phyloP scores from a whole-genome alignment of 1,140 invertebrate genomes.

The Pseudomyrmex concolor region DNA sequence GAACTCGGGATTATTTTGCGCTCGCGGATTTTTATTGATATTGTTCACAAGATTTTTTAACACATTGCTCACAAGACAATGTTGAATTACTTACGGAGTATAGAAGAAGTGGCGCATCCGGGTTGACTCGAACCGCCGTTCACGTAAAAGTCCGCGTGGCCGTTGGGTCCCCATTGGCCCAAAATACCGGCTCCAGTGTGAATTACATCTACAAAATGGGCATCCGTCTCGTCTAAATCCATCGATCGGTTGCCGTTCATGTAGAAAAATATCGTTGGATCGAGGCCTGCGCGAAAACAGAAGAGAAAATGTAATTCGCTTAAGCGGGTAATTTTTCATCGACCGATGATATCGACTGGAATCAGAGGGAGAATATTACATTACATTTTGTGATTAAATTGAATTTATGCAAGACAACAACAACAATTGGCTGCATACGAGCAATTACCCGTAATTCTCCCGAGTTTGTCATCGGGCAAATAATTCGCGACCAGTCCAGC shows the following conservation, averaged over 20 bases:
- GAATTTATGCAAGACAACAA: constrained; percentile 7
- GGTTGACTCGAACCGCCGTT: constrained; percentile 95
- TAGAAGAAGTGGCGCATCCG: constrained; percentile 91
- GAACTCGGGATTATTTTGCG: too few relatives aligned
- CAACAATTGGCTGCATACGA: constrained; percentile 10
- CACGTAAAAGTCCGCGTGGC: constrained; percentile 95
- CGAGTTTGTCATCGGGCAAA: constrained; percentile 89
- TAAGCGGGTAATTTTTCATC: neutral
- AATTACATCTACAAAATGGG: constrained; percentile 94
- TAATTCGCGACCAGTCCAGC: constrained; percentile 92
- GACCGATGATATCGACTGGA: too few relatives aligned
- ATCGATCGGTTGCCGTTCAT: constrained; percentile 91
- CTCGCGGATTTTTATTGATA: too few relatives aligned
- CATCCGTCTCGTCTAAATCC: constrained; percentile 93
- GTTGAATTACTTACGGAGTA: constrained; percentile 88
- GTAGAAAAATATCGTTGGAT: constrained; percentile 93
- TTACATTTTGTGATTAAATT: neutral
- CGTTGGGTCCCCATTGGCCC: constrained; percentile 93
- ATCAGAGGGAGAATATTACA: neutral
- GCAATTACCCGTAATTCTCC: constrained; percentile 90
- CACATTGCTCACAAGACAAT: too few relatives aligned
- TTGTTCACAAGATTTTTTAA: too few relatives aligned
- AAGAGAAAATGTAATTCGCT: neutral
- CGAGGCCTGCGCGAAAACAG: constrained; percentile 86
- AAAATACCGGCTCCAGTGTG: constrained; percentile 95